Evolutionary conservation across 2,113 vertebrate genomes (phyloP).

Genomic region (Takifugu bimaculatus): DNA sequence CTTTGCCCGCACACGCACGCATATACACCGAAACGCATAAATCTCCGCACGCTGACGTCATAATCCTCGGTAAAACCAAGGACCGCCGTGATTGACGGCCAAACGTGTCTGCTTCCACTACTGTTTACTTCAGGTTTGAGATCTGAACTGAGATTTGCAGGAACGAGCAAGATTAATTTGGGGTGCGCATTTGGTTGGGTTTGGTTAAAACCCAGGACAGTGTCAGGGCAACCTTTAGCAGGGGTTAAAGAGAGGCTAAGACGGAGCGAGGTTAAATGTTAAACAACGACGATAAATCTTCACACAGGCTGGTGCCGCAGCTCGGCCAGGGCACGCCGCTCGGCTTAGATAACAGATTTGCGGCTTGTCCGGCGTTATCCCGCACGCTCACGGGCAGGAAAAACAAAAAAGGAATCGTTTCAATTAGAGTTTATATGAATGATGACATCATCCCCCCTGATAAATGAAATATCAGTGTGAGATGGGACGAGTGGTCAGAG

Average conservation of each 20-base stretch:
- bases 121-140: constrained; percentile 2
- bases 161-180: constrained; percentile 3
- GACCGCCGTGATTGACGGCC: constrained; percentile 4
- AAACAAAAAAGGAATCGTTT: too few relatives aligned
- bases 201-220: not conserved
- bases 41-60: constrained; percentile 24
- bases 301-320: not conserved
- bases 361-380: too few relatives aligned
- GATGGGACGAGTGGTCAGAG: too few relatives aligned
- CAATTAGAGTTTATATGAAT: too few relatives aligned
- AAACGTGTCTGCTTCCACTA: not conserved
- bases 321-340: not conserved
- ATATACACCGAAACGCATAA: constrained; percentile 1
- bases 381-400: too few relatives aligned
- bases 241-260: constrained; percentile 8
- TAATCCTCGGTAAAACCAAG: constrained; percentile 20
- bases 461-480: too few relatives aligned
- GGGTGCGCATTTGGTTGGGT: not conserved
- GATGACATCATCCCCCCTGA: too few relatives aligned
- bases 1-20: not conserved
- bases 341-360: too few relatives aligned
- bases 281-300: constrained; percentile 2
- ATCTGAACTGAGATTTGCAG: constrained; percentile 11
- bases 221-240: constrained; percentile 2
- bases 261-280: not conserved